These are phyloP conservation scores for Hylaeus anthracinus DNA, from an alignment of 1,140 invertebrate genomes.

Conservation along the genomic window DNA sequence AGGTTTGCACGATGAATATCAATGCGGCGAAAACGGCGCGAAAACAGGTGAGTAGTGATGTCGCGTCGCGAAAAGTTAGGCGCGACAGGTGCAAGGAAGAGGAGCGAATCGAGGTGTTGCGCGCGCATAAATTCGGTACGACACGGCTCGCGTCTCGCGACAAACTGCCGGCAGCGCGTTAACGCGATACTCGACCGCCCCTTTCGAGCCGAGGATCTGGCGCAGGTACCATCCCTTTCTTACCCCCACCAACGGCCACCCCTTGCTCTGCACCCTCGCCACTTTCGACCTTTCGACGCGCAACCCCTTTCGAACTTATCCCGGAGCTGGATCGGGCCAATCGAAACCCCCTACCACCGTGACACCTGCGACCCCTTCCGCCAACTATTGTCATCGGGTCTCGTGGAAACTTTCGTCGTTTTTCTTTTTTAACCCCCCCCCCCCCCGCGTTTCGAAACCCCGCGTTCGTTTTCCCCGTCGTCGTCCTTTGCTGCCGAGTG, in stretches of 20 bases:
- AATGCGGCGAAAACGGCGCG: neutral
- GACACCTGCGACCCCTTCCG: slow-evolving; percentile 15
- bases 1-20: neutral
- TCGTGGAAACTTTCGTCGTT: too few species aligned
- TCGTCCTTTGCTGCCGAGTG: too few species aligned
- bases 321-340: slow-evolving; percentile 40
- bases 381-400: slow-evolving; percentile 5
- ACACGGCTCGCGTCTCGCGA: slow-evolving; percentile 75
- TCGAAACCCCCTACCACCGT: slow-evolving; percentile 4
- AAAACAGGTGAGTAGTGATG: neutral
- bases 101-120: neutral
- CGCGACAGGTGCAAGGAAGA: slow-evolving; percentile 14
- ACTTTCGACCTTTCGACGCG: slow-evolving; percentile 48
- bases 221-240: slow-evolving; percentile 60
- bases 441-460: too few species aligned
- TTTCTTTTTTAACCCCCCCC: too few species aligned
- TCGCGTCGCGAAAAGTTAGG: slow-evolving; percentile 18
- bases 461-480: too few species aligned
- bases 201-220: slow-evolving; percentile 51
- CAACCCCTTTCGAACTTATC: slow-evolving; percentile 54
- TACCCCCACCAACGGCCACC: slow-evolving; percentile 28
- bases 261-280: slow-evolving; percentile 37
- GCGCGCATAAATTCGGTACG: slow-evolving; percentile 42
- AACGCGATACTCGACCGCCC: slow-evolving; percentile 59
- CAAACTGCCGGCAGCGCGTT: slow-evolving; percentile 71